These are phyloP conservation scores for Yponomeuta plumbellus DNA, from an alignment of 2,888 invertebrate genomes.

Conservation along the genomic window DNA sequence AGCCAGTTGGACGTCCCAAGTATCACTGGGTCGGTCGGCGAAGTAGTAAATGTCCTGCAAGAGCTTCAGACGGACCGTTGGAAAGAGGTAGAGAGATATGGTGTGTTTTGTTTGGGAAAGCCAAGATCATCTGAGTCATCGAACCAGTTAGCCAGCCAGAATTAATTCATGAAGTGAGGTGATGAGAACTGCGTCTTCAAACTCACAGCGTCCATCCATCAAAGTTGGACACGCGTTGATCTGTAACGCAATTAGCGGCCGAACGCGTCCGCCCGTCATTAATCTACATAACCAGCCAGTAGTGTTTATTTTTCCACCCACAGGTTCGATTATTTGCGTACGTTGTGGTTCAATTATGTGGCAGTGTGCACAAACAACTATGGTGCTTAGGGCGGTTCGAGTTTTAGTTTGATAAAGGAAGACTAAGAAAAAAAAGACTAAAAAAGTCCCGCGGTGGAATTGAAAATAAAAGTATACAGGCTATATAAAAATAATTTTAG, in stretches of 20 bases:
- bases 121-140: too few relatives aligned
- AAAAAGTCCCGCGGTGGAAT: too few relatives aligned
- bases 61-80: too few relatives aligned
- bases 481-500: too few relatives aligned
- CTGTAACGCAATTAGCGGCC: conserved; percentile 64
- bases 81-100: too few relatives aligned
- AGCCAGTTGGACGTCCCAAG: too few relatives aligned
- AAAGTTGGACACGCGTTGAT: conserved; percentile 44
- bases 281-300: conserved; percentile 48
- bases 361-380: neutral
- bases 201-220: conserved; percentile 7
- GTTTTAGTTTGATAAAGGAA: neutral
- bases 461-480: too few relatives aligned
- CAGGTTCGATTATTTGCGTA: neutral
- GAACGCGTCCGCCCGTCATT: conserved; percentile 55
- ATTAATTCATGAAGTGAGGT: neutral
- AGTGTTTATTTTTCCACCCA: conserved; percentile 17
- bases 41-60: too few relatives aligned
- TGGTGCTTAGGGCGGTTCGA: neutral
- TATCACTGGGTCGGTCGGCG: too few relatives aligned
- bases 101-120: too few relatives aligned
- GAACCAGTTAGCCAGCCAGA: neutral
- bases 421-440: too few relatives aligned
- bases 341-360: neutral
- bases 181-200: neutral